Conservation (phyloP, 2,888 invertebrate genomes). For the Leucoma salicis region DNA sequence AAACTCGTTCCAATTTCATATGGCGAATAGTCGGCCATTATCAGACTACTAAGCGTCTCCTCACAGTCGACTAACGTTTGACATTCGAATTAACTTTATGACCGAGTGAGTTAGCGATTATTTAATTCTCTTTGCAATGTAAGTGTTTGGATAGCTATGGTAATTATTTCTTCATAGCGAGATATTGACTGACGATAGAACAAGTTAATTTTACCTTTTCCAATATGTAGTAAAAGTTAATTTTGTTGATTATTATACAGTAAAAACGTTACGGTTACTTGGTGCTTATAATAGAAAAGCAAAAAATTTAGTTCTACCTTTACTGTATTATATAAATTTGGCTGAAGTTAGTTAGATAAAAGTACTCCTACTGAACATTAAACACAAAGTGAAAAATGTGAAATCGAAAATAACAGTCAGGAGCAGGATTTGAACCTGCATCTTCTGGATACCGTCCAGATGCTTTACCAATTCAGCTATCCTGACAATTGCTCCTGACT, state of each 20-base stretch:
- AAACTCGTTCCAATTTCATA: too few species aligned
- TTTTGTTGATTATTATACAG: not conserved
- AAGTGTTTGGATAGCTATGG: not conserved
- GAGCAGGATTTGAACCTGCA: too few species aligned
- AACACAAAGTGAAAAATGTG: too few species aligned
- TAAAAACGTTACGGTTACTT: not conserved
- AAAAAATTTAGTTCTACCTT: not conserved
- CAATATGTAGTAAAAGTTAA: not conserved
- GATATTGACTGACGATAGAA: not conserved
- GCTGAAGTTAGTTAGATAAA: not conserved
- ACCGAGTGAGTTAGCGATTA: slow-evolving; percentile 25
- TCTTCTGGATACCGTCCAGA: too few species aligned
- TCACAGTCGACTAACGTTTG: slow-evolving; percentile 21
- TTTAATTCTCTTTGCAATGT: slow-evolving; percentile 5
- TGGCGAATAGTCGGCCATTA: too few species aligned
- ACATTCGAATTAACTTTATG: slow-evolving; percentile 30
- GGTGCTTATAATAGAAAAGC: not conserved
- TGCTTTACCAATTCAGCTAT: too few species aligned
- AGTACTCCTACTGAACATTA: too few species aligned
- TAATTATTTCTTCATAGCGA: slow-evolving; percentile 8
- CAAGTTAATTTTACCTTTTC: not conserved
- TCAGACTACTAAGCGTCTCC: too few species aligned
- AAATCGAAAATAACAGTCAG: too few species aligned
- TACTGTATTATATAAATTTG: not conserved
- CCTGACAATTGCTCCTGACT: too few species aligned